Base-by-base conservation (phyloP, 2,888 invertebrate species). In the Chesias legatella region DNA sequence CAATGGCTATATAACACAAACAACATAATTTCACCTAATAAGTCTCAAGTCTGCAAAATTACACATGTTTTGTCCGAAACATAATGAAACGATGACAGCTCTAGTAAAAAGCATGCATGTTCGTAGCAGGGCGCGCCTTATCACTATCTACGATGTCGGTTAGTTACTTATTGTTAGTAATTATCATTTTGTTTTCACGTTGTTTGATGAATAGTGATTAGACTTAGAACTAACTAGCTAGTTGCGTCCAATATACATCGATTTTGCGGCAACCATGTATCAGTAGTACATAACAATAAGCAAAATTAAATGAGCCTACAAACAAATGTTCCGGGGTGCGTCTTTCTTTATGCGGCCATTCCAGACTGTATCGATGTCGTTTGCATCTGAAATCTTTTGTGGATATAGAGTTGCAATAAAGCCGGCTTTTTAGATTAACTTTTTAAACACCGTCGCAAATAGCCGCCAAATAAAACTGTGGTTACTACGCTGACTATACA, bases 321-420 rank as follows among this genome's bases (percentile, higher is more conserved):
- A 80, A 83, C 78, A 82, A 81, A 79, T 74, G 76, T 69, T 69
- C 51, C 60, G 63, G 13, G 13, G 13, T 17, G 63, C 63, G 58
- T 60, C 64, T 68, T 72, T 73, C 77, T 82, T 82, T 80, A 79
- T 72, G 67, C 71, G 66, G 43, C 66, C 67, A 64, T 64, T 66
- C 68, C 66, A 63, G 68, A 61, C 58, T 72, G 80, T 83, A 80
- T 79, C 81, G 77, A 71, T 77, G 77, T 81, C 83, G 76, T 88
- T 88, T 88, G 86, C 88, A 85, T 84, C 83, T 79, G 75, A 84
- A 84, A 79, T 82, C 80, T 83, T 82, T 75, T 71, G 68, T 24
- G 5, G 26, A 8, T 39, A 8, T 34, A 45, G 36, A 24, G 45
- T 33, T 33, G 36, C 9, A 11, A 7, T n/a, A 5, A 32, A 6